Conservation (phyloP, 2,888 invertebrate genomes). For the Nephrotoma guestfalica region DNA sequence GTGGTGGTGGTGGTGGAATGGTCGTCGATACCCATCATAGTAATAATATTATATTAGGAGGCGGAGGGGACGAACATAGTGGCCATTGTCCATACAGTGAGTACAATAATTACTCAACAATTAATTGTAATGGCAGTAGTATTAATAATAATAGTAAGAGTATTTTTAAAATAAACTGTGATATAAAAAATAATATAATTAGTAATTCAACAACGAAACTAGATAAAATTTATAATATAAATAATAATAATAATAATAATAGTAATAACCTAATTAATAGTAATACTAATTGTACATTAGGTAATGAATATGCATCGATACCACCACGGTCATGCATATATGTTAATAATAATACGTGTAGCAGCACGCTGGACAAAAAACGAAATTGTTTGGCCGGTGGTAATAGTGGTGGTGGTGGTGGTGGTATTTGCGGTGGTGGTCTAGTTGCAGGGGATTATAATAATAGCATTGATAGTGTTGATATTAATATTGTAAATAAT, state of each 20-base stretch:
- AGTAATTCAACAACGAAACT: constrained; percentile 1
- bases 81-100: neutral
- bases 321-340: neutral
- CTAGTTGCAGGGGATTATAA: neutral
- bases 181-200: constrained; percentile 1
- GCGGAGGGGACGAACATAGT: neutral
- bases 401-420: neutral
- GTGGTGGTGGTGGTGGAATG: neutral
- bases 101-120: constrained; percentile 1
- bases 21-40: neutral
- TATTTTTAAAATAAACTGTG: constrained; percentile 3
- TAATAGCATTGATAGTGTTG: neutral
- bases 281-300: neutral
- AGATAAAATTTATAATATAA: neutral
- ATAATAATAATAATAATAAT: neutral
- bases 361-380: neutral
- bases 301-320: neutral
- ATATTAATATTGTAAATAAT: constrained; percentile 1
- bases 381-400: neutral
- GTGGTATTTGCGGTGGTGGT: neutral
- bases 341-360: neutral
- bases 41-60: neutral
- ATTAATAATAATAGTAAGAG: neutral
- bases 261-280: neutral
- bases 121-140: neutral